Evolutionary conservation across 1,140 invertebrate species (phyloP).

Genomic region (Thalassaphorura encarpata): DNA sequence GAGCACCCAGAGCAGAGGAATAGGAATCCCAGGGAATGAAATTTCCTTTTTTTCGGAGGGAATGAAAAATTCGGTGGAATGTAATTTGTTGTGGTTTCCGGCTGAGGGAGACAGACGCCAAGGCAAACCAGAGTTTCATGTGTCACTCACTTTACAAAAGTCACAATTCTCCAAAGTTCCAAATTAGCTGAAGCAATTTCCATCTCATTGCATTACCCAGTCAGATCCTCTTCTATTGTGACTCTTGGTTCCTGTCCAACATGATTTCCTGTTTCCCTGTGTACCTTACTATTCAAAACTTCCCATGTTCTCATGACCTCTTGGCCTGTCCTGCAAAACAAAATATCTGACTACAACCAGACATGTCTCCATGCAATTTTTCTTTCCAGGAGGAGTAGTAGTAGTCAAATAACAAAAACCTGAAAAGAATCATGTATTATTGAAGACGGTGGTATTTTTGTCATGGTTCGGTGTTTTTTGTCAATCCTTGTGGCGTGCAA

Average conservation of each 20-base stretch:
- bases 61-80: no score
- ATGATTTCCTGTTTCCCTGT: neutral
- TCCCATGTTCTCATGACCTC: neutral
- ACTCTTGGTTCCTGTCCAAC: neutral
- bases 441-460: slow-evolving; percentile 21
- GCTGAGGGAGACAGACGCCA: neutral
- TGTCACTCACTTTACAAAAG: neutral
- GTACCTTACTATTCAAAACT: neutral
- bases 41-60: no score
- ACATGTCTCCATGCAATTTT: neutral
- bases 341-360: neutral
- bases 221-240: neutral
- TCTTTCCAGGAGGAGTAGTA: neutral
- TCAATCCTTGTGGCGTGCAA: slow-evolving; percentile 26
- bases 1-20: no score
- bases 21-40: no score
- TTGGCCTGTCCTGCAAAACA: neutral
- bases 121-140: neutral
- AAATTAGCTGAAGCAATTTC: no score
- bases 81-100: slow-evolving; percentile 32
- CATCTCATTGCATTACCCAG: neutral
- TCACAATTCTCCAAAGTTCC: neutral
- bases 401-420: neutral
- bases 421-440: slow-evolving; percentile 21
- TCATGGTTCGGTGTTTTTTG: slow-evolving; percentile 24